Base-by-base conservation (phyloP, 1,140 invertebrate genomes). In the Drosophila chauvacae region DNA sequence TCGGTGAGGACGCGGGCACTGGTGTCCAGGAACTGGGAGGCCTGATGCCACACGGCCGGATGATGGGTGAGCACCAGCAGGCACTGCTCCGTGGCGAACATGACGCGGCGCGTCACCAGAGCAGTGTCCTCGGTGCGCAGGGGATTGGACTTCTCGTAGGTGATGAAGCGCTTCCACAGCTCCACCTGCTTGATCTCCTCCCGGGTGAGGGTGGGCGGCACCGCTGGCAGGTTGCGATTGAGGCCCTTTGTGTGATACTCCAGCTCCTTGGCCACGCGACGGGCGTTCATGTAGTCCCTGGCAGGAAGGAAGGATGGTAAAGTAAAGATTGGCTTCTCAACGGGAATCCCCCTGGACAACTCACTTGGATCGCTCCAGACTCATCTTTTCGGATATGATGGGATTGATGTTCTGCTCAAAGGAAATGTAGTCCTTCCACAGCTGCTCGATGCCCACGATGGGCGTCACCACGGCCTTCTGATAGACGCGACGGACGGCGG, bases 81-180 rank as follows among this genome's bases (percentile, higher is more conserved):
- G 91, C 98, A 98, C 93, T 99, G 98, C 91, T 99, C 99, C 78
- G 99, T 99, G 0, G 98, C 98, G 94, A 99, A 99, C 95, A 99
- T 98, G 1, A 99, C 98, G 90, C 99, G 93, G 62, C 97, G 95
- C 0, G 98, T 98, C 3, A 99, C 96, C 2, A 98, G 91, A 0
- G 97, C 96, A 1, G 98, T 97, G 90, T 99, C 99, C 93, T 99
- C 99, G 0, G 97, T 98, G 51, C 98, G 94, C 13, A 99, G 93
- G 0, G 99, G 99, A 94, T 99, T 99, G 28, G 96, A 96, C 75
- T 98, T 97, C 93, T 99, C 99, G 97, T 98, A 99, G 4, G 95
- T 94, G 69, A 99, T 99, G 90, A 99, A 99, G 90, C 99, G 99
- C 93, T 99, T 99, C 99, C 99, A 99, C n/a, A 99, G 92, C 85